A percentile compares a stretch with the other conserved stretches of the same genome.
These are phyloP conservation scores for Microplitis mediator DNA, from an alignment of 1,140 invertebrate genomes.

Conservation along the genomic window DNA sequence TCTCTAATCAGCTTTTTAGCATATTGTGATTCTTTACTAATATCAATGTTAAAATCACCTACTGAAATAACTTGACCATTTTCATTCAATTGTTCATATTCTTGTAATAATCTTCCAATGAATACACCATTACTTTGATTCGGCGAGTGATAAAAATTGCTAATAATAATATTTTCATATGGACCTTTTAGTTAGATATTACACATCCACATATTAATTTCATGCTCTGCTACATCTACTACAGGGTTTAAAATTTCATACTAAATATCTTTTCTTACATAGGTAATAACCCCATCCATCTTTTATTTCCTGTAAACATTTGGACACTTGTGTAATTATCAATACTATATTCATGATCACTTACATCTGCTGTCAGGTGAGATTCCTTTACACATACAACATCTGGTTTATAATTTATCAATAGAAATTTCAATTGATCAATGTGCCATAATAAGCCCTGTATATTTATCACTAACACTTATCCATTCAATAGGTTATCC, in stretches of 20 bases:
- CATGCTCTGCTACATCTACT: neutral
- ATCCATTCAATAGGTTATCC: neutral
- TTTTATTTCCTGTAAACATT: constrained; percentile 17
- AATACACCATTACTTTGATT: constrained; percentile 21
- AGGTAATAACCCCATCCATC: constrained; percentile 18
- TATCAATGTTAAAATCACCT: constrained; percentile 27
- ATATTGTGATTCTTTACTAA: constrained; percentile 23
- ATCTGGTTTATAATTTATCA: constrained; percentile 16
- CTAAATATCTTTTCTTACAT: constrained; percentile 20
- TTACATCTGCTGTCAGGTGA: constrained; percentile 19
- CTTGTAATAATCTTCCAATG: constrained; percentile 20
- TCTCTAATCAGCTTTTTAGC: constrained; percentile 15
- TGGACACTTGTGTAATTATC: constrained; percentile 17
- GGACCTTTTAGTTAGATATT: neutral
- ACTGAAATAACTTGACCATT: constrained; percentile 23
- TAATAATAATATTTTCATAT: constrained; percentile 9
- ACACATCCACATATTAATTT: constrained; percentile 14
- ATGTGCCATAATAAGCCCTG: constrained; percentile 23
- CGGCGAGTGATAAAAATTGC: constrained; percentile 24
- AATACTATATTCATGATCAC: constrained; percentile 20
- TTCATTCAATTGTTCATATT: constrained; percentile 9
- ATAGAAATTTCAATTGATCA: constrained; percentile 17
- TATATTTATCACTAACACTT: constrained; percentile 11
- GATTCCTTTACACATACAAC: constrained; percentile 25
- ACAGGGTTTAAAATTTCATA: constrained; percentile 22